phyloP scores from a whole-genome alignment of 2,797 vertebrate species.

The Pseudotriccus pelzelni region DNA sequence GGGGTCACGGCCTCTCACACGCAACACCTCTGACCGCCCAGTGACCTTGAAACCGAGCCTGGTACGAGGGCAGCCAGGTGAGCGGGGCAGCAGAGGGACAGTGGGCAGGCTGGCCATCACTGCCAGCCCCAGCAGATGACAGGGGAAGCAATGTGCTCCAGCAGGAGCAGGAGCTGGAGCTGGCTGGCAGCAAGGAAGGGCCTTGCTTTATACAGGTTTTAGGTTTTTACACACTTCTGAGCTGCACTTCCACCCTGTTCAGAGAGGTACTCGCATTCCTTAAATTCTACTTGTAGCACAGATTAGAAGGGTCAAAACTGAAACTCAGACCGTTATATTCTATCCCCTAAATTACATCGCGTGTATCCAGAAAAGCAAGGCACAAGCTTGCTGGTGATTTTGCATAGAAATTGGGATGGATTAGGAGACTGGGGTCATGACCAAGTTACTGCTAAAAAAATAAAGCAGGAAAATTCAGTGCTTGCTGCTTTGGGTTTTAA shows the following conservation, averaged over 20 bases:
- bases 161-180: not conserved
- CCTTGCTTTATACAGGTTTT: not conserved
- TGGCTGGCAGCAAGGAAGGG: rapidly evolving
- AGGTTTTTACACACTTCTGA: not conserved
- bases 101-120: not conserved
- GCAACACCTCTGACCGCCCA: not conserved
- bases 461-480: not conserved
- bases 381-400: not conserved
- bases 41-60: not conserved
- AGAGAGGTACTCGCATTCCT: not conserved
- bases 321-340: not conserved
- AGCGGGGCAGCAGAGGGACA: rapidly evolving
- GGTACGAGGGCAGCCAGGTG: not conserved
- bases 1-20: not conserved
- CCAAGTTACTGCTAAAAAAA: not conserved
- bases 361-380: not conserved
- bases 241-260: not conserved
- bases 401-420: not conserved
- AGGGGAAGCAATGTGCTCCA: rapidly evolving
- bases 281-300: not conserved
- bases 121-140: not conserved
- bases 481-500: not conserved
- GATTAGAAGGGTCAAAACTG: not conserved
- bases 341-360: not conserved
- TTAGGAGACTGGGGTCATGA: not conserved